These are phyloP conservation scores for Galeopsomyia nigrocyanea DNA, from an alignment of 2,888 invertebrate species.

Conservation along the genomic window DNA sequence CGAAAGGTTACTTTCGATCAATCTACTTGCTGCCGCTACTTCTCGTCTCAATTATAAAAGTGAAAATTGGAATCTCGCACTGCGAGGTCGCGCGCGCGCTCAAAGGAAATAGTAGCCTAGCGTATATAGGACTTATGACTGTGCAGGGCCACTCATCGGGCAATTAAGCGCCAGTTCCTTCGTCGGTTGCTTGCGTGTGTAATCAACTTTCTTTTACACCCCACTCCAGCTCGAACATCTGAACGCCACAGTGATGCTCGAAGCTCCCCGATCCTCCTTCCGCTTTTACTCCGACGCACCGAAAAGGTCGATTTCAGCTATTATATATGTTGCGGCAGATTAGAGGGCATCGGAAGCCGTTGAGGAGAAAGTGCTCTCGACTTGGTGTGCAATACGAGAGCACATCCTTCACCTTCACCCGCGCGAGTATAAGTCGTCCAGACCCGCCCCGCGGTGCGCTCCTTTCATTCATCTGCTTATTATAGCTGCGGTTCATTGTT, in stretches of 20 bases:
- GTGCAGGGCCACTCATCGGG: conserved; percentile 1
- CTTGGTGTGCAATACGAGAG: neutral
- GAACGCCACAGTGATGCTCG: too few relatives aligned
- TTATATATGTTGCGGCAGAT: neutral
- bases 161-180: conserved; percentile 14
- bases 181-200: neutral
- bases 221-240: neutral
- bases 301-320: too few relatives aligned
- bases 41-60: conserved; percentile 10
- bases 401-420: conserved; percentile 37
- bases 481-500: too few relatives aligned
- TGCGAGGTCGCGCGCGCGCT: neutral
- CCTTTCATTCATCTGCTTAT: too few relatives aligned
- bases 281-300: neutral
- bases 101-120: too few relatives aligned
- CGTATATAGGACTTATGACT: too few relatives aligned
- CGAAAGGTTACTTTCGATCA: neutral
- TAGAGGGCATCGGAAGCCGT: conserved; percentile 14
- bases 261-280: too few relatives aligned
- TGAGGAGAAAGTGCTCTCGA: conserved; percentile 29
- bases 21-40: too few relatives aligned
- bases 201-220: conserved; percentile 38
- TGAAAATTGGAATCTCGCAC: conserved; percentile 23
- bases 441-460: too few relatives aligned
- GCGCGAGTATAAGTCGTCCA: too few relatives aligned